Evolutionary conservation across 2,888 invertebrate genomes (phyloP), one percentile per base, ranked within the genome.

Genomic region (Halictus quadricinctus): DNA sequence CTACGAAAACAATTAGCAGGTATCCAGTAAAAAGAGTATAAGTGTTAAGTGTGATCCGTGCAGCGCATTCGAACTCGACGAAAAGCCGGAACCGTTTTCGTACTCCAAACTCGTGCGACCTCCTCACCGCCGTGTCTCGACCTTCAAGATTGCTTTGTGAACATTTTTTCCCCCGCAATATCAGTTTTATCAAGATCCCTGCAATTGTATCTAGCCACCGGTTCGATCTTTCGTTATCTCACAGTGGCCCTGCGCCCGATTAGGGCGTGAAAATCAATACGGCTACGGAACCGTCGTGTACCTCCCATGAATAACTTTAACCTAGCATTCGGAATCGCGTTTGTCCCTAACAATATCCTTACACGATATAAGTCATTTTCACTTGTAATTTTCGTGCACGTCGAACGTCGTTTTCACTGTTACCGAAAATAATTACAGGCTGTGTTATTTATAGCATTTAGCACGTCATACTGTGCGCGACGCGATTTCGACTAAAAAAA

Each of bases 1-100:
- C 96, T 98, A 96, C 97, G 98, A 96, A 98, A 98, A 97, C 98
- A 98, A 96, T 96, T 98, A 96, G 98, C 98, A 97, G 98, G 98
- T 98, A 96, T 77, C 87, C 80, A 82, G 78, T 84, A 83, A 86
- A 80, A 79, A 41, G 72, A 79, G 81, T 86, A 83, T 87, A 82
- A 85, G 90, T 90, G 89, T 85, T 87, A 86, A 88, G 85, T 90
- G 89, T 79, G 81, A 86, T 72, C 76, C 72, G 84, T 79, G 79
- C 54, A 80, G 76, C 72, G 79, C 50, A 81, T 80, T 72, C 64
- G 75, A 83, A 76, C 79, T 77, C 88, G 84, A 83, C 88, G 87
- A 86, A 87, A 91, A 91, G 90, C 91, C 88, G 89, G 78, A 87
- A 85, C 95, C 92, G 92, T 92, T 91, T 94, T 93, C 94, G 93